Conservation (phyloP, 2,113 vertebrate genomes). For the Uria aalge region DNA sequence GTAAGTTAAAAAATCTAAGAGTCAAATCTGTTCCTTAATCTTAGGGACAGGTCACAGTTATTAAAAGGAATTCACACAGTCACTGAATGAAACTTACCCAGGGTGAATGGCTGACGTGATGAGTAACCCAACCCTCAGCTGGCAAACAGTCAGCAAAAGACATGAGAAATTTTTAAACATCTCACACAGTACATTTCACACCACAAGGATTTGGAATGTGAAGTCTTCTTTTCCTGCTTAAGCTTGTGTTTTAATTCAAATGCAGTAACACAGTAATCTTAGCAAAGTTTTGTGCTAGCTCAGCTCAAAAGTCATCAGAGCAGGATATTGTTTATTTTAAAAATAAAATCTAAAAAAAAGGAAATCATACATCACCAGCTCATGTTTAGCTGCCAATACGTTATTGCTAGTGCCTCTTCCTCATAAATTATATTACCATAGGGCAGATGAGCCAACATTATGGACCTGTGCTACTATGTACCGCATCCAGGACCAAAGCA, state of each 20-base stretch:
- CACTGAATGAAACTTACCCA: not conserved
- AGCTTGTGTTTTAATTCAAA: not conserved
- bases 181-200: not conserved
- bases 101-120: not conserved
- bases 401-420: not conserved
- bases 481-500: not conserved
- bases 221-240: not conserved
- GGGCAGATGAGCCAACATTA: not conserved
- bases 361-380: not conserved
- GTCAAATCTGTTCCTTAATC: not conserved
- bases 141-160: not conserved
- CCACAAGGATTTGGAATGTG: not conserved
- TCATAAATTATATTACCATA: not conserved
- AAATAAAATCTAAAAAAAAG: not conserved
- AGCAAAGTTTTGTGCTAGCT: not conserved
- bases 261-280: not conserved
- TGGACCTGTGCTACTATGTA: not conserved
- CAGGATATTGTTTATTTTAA: not conserved
- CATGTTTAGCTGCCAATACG: not conserved
- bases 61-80: not conserved
- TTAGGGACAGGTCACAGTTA: not conserved
- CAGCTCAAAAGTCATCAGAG: not conserved
- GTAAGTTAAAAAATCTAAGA: not conserved
- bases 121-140: not conserved
- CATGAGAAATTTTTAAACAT: not conserved